Conservation (phyloP, 2,888 invertebrate species). For the Luperina testacea region DNA sequence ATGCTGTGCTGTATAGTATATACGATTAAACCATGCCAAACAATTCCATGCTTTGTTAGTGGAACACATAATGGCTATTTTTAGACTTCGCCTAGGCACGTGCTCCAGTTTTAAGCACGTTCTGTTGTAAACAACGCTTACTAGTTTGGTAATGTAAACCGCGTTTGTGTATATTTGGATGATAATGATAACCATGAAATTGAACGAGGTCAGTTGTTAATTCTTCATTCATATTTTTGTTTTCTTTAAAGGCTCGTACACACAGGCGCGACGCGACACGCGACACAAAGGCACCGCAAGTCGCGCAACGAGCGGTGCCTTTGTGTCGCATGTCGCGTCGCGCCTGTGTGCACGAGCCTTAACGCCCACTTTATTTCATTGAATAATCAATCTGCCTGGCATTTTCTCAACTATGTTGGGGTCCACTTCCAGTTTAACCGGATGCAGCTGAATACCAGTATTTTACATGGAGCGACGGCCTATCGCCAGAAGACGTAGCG, state of each 20-base stretch:
- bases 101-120: constrained; percentile 11
- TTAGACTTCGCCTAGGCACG: constrained; percentile 9
- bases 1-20: no score
- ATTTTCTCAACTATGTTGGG: not conserved
- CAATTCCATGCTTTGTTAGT: constrained; percentile 29
- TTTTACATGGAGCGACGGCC: not conserved
- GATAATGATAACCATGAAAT: not conserved
- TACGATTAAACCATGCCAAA: constrained; percentile 5
- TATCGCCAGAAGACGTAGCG: no score
- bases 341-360: no score
- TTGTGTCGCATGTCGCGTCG: no score
- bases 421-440: not conserved
- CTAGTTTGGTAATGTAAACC: constrained; percentile 18
- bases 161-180: constrained; percentile 20
- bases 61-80: constrained; percentile 35
- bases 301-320: no score
- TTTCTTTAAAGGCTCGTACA: not conserved
- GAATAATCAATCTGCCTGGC: no score
- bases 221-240: not conserved
- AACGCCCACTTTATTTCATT: no score
- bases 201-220: not conserved
- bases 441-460: not conserved
- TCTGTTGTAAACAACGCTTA: not conserved
- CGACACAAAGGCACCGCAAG: no score
- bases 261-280: no score